These are phyloP conservation scores for Eupithecia dodoneata DNA, from an alignment of 2,888 invertebrate genomes.

Conservation along the genomic window DNA sequence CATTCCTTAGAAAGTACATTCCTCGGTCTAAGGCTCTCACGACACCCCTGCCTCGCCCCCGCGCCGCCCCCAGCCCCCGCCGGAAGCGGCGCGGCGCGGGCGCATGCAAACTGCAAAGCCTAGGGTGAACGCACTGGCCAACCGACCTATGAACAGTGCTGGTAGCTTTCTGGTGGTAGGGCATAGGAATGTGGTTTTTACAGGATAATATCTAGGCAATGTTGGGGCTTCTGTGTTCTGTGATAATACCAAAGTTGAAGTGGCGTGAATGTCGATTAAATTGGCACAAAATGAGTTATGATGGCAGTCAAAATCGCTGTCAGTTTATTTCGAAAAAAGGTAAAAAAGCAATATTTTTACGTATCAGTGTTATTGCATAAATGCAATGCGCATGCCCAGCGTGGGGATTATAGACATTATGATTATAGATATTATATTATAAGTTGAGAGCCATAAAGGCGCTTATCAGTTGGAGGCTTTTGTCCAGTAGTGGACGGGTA, in stretches of 20 bases:
- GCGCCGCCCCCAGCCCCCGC: conserved; percentile 45
- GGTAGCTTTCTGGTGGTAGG: not conserved
- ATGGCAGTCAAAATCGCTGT: not conserved
- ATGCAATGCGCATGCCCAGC: not conserved
- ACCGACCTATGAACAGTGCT: conserved; percentile 25
- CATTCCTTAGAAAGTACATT: conserved; percentile 35
- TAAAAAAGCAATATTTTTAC: too few species aligned
- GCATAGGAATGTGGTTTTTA: conserved; percentile 6
- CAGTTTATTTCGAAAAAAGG: not conserved
- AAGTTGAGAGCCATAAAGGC: not conserved
- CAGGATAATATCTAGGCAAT: not conserved
- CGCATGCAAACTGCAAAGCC: conserved; percentile 69
- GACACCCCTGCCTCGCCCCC: conserved; percentile 18
- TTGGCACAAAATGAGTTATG: not conserved
- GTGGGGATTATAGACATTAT: not conserved
- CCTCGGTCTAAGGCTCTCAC: conserved; percentile 33
- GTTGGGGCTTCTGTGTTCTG: not conserved
- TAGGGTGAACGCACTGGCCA: conserved; percentile 45
- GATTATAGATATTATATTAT: not conserved
- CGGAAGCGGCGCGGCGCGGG: conserved; percentile 67
- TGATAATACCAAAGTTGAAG: not conserved
- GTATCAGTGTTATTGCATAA: too few species aligned
- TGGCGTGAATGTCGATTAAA: not conserved
- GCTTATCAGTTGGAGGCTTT: not conserved
- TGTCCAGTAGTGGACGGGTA: not conserved